These are phyloP conservation scores for Emberiza fucata DNA, from an alignment of 2,113 vertebrate genomes.

Conservation along the genomic window DNA sequence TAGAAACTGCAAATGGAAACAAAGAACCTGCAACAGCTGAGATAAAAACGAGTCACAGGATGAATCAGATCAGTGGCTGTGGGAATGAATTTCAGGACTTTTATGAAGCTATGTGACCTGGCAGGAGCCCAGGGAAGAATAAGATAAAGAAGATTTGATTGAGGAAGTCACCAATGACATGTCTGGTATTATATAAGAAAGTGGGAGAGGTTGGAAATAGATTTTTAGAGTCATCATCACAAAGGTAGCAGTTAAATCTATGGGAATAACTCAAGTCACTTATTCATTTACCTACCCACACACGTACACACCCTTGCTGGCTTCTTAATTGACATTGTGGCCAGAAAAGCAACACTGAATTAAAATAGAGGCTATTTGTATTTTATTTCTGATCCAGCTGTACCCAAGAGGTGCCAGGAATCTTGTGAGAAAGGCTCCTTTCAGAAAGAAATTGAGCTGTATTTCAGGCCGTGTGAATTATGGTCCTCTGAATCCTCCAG, in stretches of 20 bases:
- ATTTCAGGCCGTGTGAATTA: neutral
- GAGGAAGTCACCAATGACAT: neutral
- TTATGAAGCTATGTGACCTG: conserved; percentile 11
- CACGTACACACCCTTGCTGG: conserved; percentile 28
- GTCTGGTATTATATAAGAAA: neutral
- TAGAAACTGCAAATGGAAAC: neutral
- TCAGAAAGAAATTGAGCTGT: conserved; percentile 7
- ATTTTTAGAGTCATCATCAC: neutral
- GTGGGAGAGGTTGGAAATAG: conserved; percentile 23
- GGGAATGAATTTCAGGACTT: conserved; percentile 17
- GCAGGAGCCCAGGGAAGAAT: neutral
- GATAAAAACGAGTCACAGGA: neutral
- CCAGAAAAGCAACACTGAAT: conserved; percentile 6
- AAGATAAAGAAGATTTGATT: neutral
- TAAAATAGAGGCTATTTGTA: conserved; percentile 28
- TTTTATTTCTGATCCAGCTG: conserved; percentile 36
- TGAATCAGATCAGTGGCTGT: conserved; percentile 27
- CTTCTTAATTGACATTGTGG: neutral
- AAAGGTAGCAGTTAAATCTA: conserved; percentile 25
- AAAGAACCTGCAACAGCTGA: neutral
- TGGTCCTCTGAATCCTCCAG: neutral
- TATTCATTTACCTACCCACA: conserved; percentile 15
- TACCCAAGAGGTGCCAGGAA: conserved; percentile 41
- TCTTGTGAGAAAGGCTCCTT: conserved; percentile 32
- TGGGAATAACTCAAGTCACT: neutral